Base-by-base conservation (phyloP, 2,113 vertebrate genomes). In the Rana temporaria region DNA sequence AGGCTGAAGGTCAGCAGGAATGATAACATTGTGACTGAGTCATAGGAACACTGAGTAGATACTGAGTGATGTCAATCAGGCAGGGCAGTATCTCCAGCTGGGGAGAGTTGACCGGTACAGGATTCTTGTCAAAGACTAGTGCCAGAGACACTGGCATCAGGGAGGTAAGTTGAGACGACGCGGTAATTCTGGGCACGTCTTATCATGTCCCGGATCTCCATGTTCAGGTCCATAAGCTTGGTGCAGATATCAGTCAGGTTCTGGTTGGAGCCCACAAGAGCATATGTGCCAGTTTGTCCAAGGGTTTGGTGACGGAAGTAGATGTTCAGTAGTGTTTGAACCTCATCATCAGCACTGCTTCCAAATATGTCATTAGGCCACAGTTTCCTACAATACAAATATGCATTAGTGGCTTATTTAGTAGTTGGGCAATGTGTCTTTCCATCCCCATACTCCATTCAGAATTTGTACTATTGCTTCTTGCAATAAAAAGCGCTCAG, bases 281-380 rank as follows among this genome's bases (percentile, higher is more conserved):
- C 97, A 16, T 97, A 98, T 4, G 96, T 97, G 86, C 98, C 97
- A 0, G 96, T 98, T 89, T 97, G 97, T 79, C 97, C 98, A 85
- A 99, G 87, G 8, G 97, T 97, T 88, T 98, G 97, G 90, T 99
- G 97, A 81, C 97, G 95, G 92, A 99, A 99, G 86, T 96, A 99
- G 88, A 98, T 98, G 88, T 97, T 98, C 87, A 99, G 92, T 66
- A 99, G 92, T 24, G 96, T 99, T 90, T 98, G 97, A 86, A 96
- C 92, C 89, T 98, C 97, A 30, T 97, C 96, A 0, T 99, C 98
- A 30, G 95, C 95, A 75, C 76, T 94, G 90, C 94, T 95, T 88
- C 97, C 97, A 86, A 99, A 99, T 87, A 99, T 98, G 89, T 98
- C 95, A 59, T 96, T 97, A 68, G 98, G 97, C 97, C 97, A 99